phyloP scores from a whole-genome alignment of 1,140 invertebrate genomes.

The Ceratosolen fusciceps region DNA sequence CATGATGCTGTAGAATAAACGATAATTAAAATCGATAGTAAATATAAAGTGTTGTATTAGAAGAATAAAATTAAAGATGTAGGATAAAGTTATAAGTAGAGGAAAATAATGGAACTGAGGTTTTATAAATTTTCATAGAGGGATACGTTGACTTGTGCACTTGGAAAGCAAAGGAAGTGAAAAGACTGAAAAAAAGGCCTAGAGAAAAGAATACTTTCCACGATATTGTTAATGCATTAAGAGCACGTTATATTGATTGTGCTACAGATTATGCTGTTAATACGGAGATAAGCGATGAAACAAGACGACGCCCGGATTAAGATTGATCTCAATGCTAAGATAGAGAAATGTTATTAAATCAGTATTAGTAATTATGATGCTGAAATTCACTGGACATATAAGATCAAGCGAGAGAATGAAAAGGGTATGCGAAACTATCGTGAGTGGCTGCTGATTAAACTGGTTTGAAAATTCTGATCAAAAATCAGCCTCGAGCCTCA shows the following conservation, averaged over 20 bases:
- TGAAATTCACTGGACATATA: neutral
- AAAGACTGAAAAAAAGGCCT: neutral
- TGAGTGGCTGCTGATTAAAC: neutral
- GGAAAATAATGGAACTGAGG: neutral
- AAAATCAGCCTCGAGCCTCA: neutral
- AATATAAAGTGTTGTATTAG: no score
- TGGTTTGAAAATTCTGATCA: neutral
- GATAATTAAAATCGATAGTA: no score
- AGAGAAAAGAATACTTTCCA: neutral
- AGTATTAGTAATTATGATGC: neutral
- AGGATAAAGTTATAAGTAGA: neutral
- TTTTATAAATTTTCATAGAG: neutral
- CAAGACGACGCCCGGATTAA: neutral
- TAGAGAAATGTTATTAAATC: conserved; percentile 5
- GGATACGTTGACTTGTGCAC: neutral
- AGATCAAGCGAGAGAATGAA: neutral
- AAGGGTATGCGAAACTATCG: neutral
- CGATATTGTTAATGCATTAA: neutral
- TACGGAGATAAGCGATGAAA: neutral
- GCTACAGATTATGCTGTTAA: neutral
- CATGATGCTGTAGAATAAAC: no score
- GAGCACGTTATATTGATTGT: neutral
- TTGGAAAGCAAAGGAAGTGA: neutral
- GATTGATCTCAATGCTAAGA: neutral
- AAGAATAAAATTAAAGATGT: no score